Conservation (phyloP, 2,797 vertebrate species). For the Apogon talboti region DNA sequence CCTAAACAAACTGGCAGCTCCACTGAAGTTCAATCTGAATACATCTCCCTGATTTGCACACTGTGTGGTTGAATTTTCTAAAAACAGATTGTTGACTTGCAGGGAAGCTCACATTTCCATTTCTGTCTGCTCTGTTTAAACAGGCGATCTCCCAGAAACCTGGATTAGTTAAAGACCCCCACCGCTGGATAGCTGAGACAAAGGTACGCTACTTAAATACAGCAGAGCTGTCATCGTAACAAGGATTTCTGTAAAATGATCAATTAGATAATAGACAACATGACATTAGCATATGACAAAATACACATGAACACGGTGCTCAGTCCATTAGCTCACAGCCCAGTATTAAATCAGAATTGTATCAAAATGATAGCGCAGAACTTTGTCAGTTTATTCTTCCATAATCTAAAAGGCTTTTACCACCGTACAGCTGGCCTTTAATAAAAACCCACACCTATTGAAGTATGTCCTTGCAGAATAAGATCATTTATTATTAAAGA, state of each 20-base stretch:
- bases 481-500: constrained; percentile 9
- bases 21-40: neutral
- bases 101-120: constrained; percentile 24
- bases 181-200: constrained; percentile 93
- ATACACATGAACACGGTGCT: constrained; percentile 11
- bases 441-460: constrained; percentile 5
- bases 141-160: constrained; percentile 89
- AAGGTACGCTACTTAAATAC: constrained; percentile 84
- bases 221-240: neutral
- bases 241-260: constrained; percentile 20
- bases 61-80: neutral
- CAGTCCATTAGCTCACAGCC: neutral
- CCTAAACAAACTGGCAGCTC: neutral
- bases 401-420: neutral
- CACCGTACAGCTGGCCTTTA: neutral
- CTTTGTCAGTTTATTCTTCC: neutral
- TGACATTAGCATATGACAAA: constrained; percentile 8
- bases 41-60: neutral
- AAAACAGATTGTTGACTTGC: neutral
- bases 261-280: constrained; percentile 14
- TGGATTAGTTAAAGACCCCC: constrained; percentile 87
- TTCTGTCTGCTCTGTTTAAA: constrained; percentile 49
- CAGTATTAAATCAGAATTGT: constrained; percentile 15
- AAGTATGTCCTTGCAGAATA: neutral
- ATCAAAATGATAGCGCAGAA: neutral